phyloP scores from a whole-genome alignment of 2,113 vertebrate species.

The Glareola pratincola region DNA sequence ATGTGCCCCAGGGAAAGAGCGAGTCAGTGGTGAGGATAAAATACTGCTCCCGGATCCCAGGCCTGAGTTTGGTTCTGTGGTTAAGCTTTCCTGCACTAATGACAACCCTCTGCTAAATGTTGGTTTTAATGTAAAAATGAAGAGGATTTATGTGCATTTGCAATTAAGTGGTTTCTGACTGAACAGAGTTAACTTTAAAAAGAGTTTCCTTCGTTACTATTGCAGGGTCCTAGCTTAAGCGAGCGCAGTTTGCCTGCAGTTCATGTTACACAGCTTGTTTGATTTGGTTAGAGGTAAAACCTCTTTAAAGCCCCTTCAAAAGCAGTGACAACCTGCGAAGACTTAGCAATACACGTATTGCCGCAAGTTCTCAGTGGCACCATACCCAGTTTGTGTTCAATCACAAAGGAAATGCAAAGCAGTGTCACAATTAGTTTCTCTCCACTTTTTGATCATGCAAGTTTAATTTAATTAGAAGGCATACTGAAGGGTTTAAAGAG shows the following conservation, averaged over 20 bases:
- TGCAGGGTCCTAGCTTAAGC: background rate
- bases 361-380: background rate
- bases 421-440: background rate
- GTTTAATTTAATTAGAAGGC: conserved; percentile 45
- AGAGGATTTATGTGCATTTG: background rate
- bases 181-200: background rate
- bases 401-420: background rate
- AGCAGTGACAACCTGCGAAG: background rate
- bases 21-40: background rate
- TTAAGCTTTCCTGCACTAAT: background rate
- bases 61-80: background rate
- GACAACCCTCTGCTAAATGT: background rate
- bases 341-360: background rate
- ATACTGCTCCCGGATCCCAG: background rate
- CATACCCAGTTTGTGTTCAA: background rate
- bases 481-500: conserved; percentile 51
- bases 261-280: background rate
- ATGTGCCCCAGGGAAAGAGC: background rate
- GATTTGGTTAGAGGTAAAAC: background rate
- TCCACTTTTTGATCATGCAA: conserved; percentile 26
- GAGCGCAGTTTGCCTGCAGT: background rate
- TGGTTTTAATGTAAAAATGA: background rate
- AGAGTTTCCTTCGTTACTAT: background rate
- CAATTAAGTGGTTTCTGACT: background rate
- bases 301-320: background rate